Conservation (phyloP, 2,797 vertebrate species). For the Momotus momota region DNA sequence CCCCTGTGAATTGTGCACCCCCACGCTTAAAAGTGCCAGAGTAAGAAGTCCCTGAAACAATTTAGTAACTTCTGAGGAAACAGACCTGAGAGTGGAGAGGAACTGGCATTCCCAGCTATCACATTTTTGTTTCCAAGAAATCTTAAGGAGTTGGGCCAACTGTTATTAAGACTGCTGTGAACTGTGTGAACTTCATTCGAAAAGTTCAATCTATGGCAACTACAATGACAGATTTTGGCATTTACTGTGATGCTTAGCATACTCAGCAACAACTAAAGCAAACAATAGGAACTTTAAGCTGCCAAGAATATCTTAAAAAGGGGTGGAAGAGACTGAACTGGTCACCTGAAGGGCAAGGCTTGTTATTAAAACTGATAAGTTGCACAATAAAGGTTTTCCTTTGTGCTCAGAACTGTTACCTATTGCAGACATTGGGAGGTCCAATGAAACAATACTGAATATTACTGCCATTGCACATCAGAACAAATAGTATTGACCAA, state of each 20-base stretch:
- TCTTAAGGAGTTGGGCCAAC: neutral
- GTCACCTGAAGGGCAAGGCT: neutral
- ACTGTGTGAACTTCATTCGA: neutral
- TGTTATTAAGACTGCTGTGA: neutral
- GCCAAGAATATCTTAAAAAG: neutral
- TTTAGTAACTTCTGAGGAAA: neutral
- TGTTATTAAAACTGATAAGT: neutral
- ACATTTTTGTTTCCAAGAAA: neutral
- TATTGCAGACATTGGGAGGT: neutral
- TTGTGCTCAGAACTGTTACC: neutral
- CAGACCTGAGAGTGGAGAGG: neutral
- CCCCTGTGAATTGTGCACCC: neutral
- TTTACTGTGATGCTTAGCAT: neutral
- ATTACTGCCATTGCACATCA: neutral
- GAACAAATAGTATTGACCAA: neutral
- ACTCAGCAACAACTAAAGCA: neutral
- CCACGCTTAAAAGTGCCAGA: neutral
- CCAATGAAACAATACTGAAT: neutral
- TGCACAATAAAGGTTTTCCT: neutral
- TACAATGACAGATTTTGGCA: neutral
- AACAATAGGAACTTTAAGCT: neutral
- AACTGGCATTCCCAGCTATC: neutral
- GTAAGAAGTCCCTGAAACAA: neutral
- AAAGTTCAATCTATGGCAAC: neutral
- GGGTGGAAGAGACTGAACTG: neutral